Percentiles rank a stretch among this genome's conserved stretches.
These are phyloP conservation scores for Eulemur mongoz DNA, from an alignment of 2,797 vertebrate genomes.

Conservation along the genomic window DNA sequence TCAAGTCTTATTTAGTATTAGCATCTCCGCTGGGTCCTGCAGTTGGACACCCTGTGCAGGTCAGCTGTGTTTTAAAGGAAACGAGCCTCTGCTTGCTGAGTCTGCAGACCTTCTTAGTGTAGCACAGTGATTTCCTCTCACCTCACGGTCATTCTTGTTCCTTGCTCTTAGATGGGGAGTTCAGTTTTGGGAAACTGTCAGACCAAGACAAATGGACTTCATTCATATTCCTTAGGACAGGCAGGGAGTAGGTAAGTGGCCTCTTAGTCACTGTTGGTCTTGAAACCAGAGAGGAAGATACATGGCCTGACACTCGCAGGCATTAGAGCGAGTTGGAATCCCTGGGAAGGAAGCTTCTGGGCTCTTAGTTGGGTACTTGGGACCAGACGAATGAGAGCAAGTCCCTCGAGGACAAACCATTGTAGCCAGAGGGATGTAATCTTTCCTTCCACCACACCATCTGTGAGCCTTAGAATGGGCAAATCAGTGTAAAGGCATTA, in stretches of 20 bases:
- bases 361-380: too few relatives aligned
- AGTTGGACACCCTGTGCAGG: neutral
- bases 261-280: neutral
- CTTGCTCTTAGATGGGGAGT: neutral
- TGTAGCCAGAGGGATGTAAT: neutral
- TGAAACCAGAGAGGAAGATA: neutral
- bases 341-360: neutral
- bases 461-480: too few relatives aligned
- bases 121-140: neutral
- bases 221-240: neutral
- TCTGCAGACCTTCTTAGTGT: neutral
- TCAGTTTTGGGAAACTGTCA: neutral
- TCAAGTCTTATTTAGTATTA: neutral
- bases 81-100: neutral
- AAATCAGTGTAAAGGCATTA: accelerated
- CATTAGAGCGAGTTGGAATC: neutral
- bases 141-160: neutral
- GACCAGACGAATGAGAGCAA: neutral
- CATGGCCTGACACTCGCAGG: neutral
- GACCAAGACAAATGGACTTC: neutral
- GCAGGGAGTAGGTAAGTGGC: neutral
- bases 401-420: neutral
- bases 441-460: neutral
- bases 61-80: neutral
- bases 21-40: neutral